Base-by-base conservation (phyloP, 2,113 vertebrate species). In the mouse (Mus musculus) region DNA sequence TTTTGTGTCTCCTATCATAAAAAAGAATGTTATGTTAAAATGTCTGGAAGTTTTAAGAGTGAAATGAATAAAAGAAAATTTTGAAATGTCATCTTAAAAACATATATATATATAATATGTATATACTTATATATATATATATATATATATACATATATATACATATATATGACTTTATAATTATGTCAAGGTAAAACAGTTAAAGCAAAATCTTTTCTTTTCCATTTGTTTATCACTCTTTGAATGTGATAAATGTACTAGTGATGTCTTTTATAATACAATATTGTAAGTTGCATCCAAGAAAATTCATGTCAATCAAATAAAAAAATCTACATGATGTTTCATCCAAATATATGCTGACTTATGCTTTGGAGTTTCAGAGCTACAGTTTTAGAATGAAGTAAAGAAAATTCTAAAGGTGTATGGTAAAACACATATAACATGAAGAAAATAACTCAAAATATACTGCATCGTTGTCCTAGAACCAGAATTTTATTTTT, bases 21-120 rank as follows among this genome's bases (percentile, higher is more conserved):
- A 72, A 81, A 52, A 86, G 92, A 86, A 73, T 69, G 42, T 36
- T 96, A 16, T 96, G 98, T 97, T 98, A 81, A 96, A 97, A 98
- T 93, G 67, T 89, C 22, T 85, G 20, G 46, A 88, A 71, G 67
- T 85, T 95, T 65, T 77, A 69, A 78, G 30, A n/a, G 11, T 39
- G 20, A 85, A 81, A 85, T 49, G 28, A 94, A 89, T 71, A 56
- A 56, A 86, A 84, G 54, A 76, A 96, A 88, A 85, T 20, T 17
- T 77, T 89, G n/a, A 63, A 3, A 42, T 10, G 11, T 54, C 56
- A 67, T 69, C 95, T 95, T 49, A 39, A 42, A 80, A 36, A 20
- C 30, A 33, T 17, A 54, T 67, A 28, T 30, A 30, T n/a, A 14
- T 52, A 63, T 28, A 5, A 11, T 59, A 33, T 49, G 49, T 49